Conservation (phyloP, 1,140 invertebrate genomes). For the Brachionus rubens region DNA sequence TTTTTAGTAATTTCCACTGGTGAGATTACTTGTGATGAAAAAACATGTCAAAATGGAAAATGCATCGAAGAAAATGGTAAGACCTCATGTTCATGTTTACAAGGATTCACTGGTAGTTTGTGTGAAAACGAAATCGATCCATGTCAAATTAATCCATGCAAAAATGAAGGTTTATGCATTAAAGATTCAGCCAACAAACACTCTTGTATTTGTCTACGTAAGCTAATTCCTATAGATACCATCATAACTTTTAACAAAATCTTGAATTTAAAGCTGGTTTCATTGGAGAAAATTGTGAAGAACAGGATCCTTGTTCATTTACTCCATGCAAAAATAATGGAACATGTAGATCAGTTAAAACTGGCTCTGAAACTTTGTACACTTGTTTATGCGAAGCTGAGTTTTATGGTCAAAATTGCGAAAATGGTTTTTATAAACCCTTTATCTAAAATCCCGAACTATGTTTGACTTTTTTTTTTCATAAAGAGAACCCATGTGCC, state of each 20-base stretch:
- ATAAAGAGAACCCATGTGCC: background rate
- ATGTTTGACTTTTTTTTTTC: background rate
- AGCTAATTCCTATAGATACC: background rate
- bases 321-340: slow-evolving; percentile 5
- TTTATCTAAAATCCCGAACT: background rate
- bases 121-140: background rate
- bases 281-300: slow-evolving; percentile 12
- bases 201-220: slow-evolving; percentile 14
- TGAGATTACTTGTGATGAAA: background rate
- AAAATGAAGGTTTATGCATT: slow-evolving; percentile 26
- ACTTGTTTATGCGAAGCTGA: background rate
- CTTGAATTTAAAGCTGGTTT: background rate
- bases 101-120: slow-evolving; percentile 1
- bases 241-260: background rate
- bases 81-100: background rate
- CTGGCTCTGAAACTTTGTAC: background rate
- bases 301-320: background rate
- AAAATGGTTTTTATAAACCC: background rate
- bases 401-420: slow-evolving; percentile 28
- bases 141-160: background rate
- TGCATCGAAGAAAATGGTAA: slow-evolving; percentile 6
- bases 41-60: background rate
- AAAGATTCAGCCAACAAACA: background rate
- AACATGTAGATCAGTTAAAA: background rate
- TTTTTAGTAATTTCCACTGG: background rate